Evolutionary conservation across 2,797 vertebrate genomes (phyloP).

Genomic region (Micromesistius poutassou): DNA sequence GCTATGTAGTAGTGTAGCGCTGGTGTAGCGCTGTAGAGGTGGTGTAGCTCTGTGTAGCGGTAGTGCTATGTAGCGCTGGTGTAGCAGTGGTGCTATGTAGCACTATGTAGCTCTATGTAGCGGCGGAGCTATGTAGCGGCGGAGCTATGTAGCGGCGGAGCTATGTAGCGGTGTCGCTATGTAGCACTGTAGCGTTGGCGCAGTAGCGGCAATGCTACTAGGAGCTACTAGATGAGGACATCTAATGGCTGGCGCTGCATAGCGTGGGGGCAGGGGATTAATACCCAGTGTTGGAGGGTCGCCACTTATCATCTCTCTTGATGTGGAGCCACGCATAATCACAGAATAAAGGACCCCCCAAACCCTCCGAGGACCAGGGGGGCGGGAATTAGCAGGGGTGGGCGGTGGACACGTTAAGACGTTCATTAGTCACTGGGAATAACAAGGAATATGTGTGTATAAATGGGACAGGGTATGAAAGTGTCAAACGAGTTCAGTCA

Average conservation of each 20-base stretch:
- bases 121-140: too few relatives aligned
- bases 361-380: conserved; percentile 34
- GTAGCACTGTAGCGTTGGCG: too few relatives aligned
- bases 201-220: too few relatives aligned
- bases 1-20: too few relatives aligned
- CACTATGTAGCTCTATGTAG: too few relatives aligned
- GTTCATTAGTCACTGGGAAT: neutral
- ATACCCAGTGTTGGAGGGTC: conserved; percentile 56
- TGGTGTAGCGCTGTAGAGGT: too few relatives aligned
- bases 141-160: too few relatives aligned
- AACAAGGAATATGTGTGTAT: neutral
- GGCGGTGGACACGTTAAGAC: conserved; percentile 1
- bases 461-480: neutral
- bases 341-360: conserved; percentile 35
- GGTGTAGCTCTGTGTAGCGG: too few relatives aligned
- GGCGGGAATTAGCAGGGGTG: neutral
- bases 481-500: neutral
- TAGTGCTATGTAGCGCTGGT: too few relatives aligned
- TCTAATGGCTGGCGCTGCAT: neutral
- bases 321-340: conserved; percentile 37
- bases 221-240: too few relatives aligned
- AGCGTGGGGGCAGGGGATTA: conserved; percentile 52
- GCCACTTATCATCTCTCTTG: conserved; percentile 40
- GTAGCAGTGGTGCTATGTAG: too few relatives aligned
- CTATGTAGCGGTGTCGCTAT: too few relatives aligned